Percentiles rank a stretch among this genome's conserved stretches.
Evolutionary conservation across 2,888 invertebrate species (phyloP).

Genomic region (Lasioglossum oenotherae): DNA sequence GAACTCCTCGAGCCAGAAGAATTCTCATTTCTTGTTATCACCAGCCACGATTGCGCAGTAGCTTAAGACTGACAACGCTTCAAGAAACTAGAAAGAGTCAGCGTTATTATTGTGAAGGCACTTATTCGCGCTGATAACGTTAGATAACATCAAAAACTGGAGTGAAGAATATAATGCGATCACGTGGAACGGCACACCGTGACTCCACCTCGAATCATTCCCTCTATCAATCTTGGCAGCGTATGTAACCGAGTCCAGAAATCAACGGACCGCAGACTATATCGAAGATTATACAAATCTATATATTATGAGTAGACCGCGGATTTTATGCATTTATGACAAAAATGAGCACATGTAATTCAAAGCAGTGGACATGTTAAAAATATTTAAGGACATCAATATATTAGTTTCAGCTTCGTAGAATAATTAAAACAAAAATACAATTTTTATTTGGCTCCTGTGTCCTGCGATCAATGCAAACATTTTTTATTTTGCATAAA

Average conservation of each 20-base stretch:
- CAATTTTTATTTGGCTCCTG: too few species aligned
- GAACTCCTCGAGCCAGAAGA: conserved; percentile 26
- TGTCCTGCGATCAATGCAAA: too few species aligned
- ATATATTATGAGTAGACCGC: too few species aligned
- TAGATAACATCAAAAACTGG: conserved; percentile 48
- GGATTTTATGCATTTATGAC: too few species aligned
- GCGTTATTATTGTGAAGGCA: conserved; percentile 52
- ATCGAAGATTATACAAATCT: not conserved
- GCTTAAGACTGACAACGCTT: conserved; percentile 41
- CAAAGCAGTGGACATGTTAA: too few species aligned
- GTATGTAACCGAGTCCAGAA: not conserved
- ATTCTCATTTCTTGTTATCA: conserved; percentile 63
- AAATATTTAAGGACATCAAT: too few species aligned
- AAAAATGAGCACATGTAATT: too few species aligned
- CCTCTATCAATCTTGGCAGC: not conserved
- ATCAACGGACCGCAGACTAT: not conserved
- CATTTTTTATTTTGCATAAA: too few species aligned
- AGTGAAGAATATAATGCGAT: conserved; percentile 3
- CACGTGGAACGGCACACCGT: not conserved
- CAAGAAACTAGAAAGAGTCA: conserved; percentile 50
- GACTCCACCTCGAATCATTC: not conserved
- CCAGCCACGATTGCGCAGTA: conserved; percentile 62
- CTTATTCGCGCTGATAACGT: conserved; percentile 58
- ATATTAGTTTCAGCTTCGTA: too few species aligned
- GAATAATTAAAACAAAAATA: too few species aligned